Conservation (phyloP, 2,888 invertebrate genomes). For the Brachylomia viminalis region DNA sequence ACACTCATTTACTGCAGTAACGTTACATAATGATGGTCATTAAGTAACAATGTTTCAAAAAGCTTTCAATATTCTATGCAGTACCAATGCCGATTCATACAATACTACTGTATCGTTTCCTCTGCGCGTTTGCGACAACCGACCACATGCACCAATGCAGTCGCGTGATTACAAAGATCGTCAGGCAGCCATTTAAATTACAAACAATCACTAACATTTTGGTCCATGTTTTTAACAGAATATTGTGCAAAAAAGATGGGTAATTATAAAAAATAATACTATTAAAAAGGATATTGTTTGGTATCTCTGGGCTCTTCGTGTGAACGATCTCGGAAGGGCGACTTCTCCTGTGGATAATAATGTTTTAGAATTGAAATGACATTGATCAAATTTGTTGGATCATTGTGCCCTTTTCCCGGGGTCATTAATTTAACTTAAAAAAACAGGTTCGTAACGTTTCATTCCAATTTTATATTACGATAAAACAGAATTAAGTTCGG, state of each 20-base stretch:
- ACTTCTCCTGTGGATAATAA: conserved; percentile 93
- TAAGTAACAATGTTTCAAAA: background rate
- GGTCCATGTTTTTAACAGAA: background rate
- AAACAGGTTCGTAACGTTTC: background rate
- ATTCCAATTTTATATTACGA: background rate
- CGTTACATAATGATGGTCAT: background rate
- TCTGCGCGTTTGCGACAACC: background rate
- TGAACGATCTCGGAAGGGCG: conserved; percentile 94
- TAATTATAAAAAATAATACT: background rate
- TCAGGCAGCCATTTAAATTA: too few relatives aligned
- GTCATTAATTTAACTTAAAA: background rate
- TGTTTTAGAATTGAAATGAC: conserved; percentile 1
- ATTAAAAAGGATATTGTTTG: conserved; percentile 96
- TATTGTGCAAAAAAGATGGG: background rate
- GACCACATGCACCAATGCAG: background rate
- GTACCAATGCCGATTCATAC: background rate
- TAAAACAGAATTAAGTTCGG: background rate
- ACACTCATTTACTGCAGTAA: background rate
- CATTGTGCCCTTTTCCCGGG: background rate
- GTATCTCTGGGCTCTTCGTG: conserved; percentile 94
- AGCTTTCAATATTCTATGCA: background rate
- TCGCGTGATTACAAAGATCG: background rate
- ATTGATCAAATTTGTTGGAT: background rate
- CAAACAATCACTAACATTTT: background rate
- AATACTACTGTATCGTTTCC: background rate